Evolutionary conservation across 2,888 invertebrate species (phyloP), one percentile per base, ranked within the genome.

Genomic region (Dilophus febrilis): DNA sequence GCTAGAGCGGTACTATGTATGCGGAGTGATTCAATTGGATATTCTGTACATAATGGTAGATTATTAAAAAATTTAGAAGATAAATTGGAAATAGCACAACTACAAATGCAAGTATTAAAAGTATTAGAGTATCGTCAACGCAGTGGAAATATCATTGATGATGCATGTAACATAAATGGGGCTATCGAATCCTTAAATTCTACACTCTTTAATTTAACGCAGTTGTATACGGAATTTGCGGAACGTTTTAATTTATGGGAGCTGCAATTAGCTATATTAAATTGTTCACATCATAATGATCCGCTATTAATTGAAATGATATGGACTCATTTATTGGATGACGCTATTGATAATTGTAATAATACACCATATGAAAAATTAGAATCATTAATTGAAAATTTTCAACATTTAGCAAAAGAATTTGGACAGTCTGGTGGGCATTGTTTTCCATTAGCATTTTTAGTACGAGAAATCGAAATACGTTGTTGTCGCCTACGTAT

Each of bases 1-100:
- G 87, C 91, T 0, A 73, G 91, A 49, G 92, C 95, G 29, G 84
- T 94, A 45, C 85, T 95, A 69, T 94, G 94, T 60, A 85, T 94
- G 73, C 77, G 94, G 42, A 90, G 91, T 50, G 85, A 84, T 50
- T 75, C 72, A 50, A 71, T 77, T 16, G 82, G 78, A 2, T 77
- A 75, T 47, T 74, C 81, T 10, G 75, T 75, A 34, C 71, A 69
- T 51, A 70, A 74, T 53, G 86, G 78, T 2, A 80, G 86, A 42
- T 77, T 88, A 53, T 66, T 91, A 41, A 79, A 86, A 48, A 86
- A 91, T 53, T 64, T 94, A 38, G 90, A 92, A 61, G 95, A 95
- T 62, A 88, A 87, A 60, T 40, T 82, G 56, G 92, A 94, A 65
- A 88, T 94, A 46, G 85, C 86, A 16, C 72, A 81, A 49, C 79